Evolutionary conservation across 2,888 invertebrate species (phyloP), one percentile per base, ranked within the genome.

Genomic region (Fragum whitleyi): DNA sequence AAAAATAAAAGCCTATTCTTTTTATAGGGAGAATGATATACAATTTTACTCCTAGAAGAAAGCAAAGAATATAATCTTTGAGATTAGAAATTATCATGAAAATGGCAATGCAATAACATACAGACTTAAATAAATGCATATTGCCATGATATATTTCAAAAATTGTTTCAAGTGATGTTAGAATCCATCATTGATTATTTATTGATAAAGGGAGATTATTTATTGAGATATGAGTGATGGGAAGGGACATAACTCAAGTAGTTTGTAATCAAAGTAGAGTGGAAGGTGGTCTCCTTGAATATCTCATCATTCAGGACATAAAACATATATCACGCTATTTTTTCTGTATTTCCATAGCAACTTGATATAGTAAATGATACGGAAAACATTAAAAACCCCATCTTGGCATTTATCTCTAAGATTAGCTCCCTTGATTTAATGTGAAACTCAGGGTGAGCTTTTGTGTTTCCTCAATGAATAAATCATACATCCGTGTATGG

Each of bases 181-280:
- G 9, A 36, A 3, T 9, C 32, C 32, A 36, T 36, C 32, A 57
- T 57, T 26, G 26, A 57, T 26, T n/a, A n/a, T 53, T n/a, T n/a
- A n/a, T 16, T 59, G 71, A 77, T 65, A 65, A 70, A 72, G 77
- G 77, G 77, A 71, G 71, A 77, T 74, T 19, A 65, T 23, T 62
- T 11, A 7, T 14, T 9, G 23, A 42, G 29, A 61, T 28, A 19
- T 14, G 14, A 23, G 21, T 32, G 61, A 39, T 65, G 23, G 36
- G 39, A 65, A 42, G 65, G 65, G 65, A 65, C 9, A 26, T 42
- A 65, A 65, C 65, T 65, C 42, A 6, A 62, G 36, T 16, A 7
- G 62, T 29, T 11, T 2, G 29, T 61, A 23, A 29, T 61, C 61
- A 9, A 11, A 2, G 32, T 28, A 7, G n/a, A 29, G 14, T 14